Evolutionary conservation across 2,888 invertebrate species (phyloP), one percentile per base, ranked within the genome.

Genomic region (Drosophila pegasa): DNA sequence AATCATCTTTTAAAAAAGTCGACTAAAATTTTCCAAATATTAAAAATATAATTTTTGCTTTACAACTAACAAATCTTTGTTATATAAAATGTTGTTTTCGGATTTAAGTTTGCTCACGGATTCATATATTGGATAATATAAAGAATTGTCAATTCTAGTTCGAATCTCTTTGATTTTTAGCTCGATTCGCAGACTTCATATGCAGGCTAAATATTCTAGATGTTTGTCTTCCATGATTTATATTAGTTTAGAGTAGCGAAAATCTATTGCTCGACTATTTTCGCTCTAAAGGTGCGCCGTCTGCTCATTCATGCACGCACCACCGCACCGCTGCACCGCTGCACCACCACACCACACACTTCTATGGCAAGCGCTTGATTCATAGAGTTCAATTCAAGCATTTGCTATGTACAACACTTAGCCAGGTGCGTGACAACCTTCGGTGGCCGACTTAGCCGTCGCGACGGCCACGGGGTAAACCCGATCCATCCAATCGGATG

Each of bases 371-470:
- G 61, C 45, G 43, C 51, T 48, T 71, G 76, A 85, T 59, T 76
- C 77, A 85, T 57, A 71, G 45, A 45, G 68, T 75, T 78, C 63
- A 71, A 54, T 62, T 66, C 47, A 57, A 35, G 61, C 38, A 25
- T 55, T 63, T 74, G 64, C 62, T 64, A 68, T 76, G 63, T 48
- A 43, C 40, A 59, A 63, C 77, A 71, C 57, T 70, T 81, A 48
- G 58, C 61, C 37, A 31, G 66, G 71, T 74, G 80, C 80, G 79
- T 85, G 86, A 54, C 57, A 82, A 59, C 83, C 83, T 87, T 87
- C 83, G 47, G 3, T 25, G 33, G 64, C 51, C 73, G 59, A 74
- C 73, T 81, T 76, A 50, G 65, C 65, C 62, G 68, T 47, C 16
- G 37, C 16, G 10, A 16, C 16, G 48, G 51, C 62, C 37, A 50